Evolutionary conservation across 2,888 invertebrate genomes (phyloP).

Genomic region (Yponomeuta evonymella): DNA sequence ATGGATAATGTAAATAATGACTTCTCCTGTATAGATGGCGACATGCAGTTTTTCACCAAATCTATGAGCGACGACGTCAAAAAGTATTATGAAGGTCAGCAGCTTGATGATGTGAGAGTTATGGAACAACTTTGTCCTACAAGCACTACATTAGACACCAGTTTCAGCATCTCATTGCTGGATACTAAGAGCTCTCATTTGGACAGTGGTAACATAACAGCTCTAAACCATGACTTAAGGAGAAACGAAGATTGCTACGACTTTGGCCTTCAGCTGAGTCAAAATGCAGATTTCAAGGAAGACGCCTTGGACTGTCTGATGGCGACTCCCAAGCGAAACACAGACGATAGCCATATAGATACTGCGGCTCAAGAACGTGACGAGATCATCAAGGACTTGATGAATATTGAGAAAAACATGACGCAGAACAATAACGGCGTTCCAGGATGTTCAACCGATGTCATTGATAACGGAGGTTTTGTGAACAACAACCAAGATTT

Average conservation of each 20-base stretch:
- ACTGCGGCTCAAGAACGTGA: slow-evolving; percentile 53
- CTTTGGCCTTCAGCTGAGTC: slow-evolving; percentile 55
- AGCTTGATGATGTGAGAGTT: slow-evolving; percentile 49
- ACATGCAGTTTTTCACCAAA: slow-evolving; percentile 69
- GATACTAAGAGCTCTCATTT: slow-evolving; percentile 55
- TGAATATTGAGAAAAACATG: slow-evolving; percentile 64
- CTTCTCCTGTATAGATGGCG: slow-evolving; percentile 65
- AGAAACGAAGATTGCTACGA: slow-evolving; percentile 63
- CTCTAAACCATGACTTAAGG: slow-evolving; percentile 50
- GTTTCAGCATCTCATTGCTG: slow-evolving; percentile 60
- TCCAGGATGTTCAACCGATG: not conserved
- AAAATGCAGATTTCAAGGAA: slow-evolving; percentile 56
- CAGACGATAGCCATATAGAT: slow-evolving; percentile 39
- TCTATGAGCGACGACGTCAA: slow-evolving; percentile 70
- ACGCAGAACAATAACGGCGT: slow-evolving; percentile 21
- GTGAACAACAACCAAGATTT: not conserved
- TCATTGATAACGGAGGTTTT: not conserved
- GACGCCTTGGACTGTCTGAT: slow-evolving; percentile 61
- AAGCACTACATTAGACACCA: slow-evolving; percentile 55
- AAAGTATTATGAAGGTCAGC: slow-evolving; percentile 63
- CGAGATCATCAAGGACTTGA: slow-evolving; percentile 64
- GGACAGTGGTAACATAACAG: slow-evolving; percentile 45
- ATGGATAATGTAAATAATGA: slow-evolving; percentile 56
- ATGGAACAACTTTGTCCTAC: slow-evolving; percentile 61
- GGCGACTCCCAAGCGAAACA: slow-evolving; percentile 51